phyloP scores from a whole-genome alignment of 1,140 invertebrate species.

The Philopotamus ludificatus region DNA sequence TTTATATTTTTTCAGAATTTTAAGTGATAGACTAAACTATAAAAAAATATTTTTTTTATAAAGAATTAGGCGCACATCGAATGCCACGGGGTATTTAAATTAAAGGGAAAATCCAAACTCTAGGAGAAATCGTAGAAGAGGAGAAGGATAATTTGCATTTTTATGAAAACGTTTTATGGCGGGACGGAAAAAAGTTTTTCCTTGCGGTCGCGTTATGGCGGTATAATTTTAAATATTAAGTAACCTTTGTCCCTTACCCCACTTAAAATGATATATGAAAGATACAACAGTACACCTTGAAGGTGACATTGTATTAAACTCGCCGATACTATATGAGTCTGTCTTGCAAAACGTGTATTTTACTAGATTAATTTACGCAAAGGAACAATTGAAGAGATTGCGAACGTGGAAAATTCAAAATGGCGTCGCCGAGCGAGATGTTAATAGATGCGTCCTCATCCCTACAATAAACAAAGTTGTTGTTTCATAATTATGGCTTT shows the following conservation, averaged over 20 bases:
- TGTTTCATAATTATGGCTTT: background rate
- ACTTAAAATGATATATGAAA: too few species aligned
- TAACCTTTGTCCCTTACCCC: constrained; percentile 11
- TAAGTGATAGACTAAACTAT: too few species aligned
- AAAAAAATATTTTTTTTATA: constrained; percentile 1
- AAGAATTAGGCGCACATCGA: constrained; percentile 10
- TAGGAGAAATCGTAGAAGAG: constrained; percentile 1
- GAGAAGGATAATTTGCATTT: constrained; percentile 38
- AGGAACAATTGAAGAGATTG: background rate
- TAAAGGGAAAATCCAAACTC: constrained; percentile 8
- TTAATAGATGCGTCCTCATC: background rate
- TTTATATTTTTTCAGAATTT: too few species aligned
- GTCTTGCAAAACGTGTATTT: too few species aligned
- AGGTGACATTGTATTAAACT: too few species aligned
- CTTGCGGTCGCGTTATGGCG: constrained; percentile 12
- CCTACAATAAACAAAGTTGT: background rate
- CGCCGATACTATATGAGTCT: too few species aligned
- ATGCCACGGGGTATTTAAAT: constrained; percentile 18
- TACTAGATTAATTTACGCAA: background rate
- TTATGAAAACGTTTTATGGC: constrained; percentile 38
- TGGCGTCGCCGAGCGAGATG: too few species aligned
- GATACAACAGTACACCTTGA: too few species aligned
- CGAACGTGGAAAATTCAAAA: too few species aligned
- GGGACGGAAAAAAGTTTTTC: constrained; percentile 32
- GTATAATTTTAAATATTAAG: constrained; percentile 35